Conservation (phyloP, 2,797 vertebrate genomes). For the Lycodopsis pacificus region DNA sequence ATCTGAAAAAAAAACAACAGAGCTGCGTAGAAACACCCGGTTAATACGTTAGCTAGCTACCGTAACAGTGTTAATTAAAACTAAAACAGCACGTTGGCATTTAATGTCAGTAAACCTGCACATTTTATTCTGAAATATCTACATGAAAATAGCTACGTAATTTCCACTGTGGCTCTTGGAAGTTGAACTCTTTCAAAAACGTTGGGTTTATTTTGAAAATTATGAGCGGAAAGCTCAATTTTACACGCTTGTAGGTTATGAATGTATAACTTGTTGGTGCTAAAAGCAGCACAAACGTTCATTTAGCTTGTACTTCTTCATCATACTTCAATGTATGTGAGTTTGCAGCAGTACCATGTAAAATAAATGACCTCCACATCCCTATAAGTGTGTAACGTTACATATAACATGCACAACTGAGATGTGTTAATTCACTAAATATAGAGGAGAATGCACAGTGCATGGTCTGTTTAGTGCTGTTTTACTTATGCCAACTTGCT, state of each 20-base stretch:
- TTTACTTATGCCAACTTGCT: slow-evolving; percentile 13
- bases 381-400: not conserved
- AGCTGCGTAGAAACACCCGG: slow-evolving; percentile 25
- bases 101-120: not conserved
- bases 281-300: not conserved
- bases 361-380: not conserved
- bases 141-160: not conserved
- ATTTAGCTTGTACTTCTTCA: not conserved
- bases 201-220: slow-evolving; percentile 50
- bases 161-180: not conserved
- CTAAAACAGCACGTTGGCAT: slow-evolving; percentile 4
- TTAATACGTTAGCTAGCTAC: slow-evolving; percentile 1
- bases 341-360: not conserved
- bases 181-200: not conserved
- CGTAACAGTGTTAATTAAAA: slow-evolving; percentile 4
- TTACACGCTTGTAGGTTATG: not conserved
- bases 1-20: slow-evolving; percentile 25
- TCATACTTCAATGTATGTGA: not conserved
- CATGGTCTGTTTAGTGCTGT: not conserved
- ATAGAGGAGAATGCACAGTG: not conserved
- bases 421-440: not conserved
- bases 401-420: not conserved
- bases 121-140: not conserved
- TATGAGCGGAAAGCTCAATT: slow-evolving; percentile 25
- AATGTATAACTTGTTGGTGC: not conserved